phyloP scores from a whole-genome alignment of 2,888 invertebrate species.

The Caenorhabditis virilis region DNA sequence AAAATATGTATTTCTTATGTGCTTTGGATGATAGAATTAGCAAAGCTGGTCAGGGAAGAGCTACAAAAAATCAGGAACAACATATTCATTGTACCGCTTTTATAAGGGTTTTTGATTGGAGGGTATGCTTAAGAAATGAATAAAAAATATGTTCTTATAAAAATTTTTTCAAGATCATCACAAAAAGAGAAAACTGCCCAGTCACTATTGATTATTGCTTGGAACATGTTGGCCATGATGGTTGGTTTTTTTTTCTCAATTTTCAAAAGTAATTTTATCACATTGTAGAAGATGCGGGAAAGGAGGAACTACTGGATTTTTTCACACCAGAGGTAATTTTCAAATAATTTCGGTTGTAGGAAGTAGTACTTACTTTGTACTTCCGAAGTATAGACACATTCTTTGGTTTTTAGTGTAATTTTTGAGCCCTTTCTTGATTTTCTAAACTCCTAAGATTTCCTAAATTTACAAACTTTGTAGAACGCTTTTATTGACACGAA shows the following conservation, averaged over 20 bases:
- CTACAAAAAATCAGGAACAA: slow-evolving; percentile 13
- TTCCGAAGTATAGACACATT: too few relatives aligned
- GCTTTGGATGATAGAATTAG: slow-evolving; percentile 34
- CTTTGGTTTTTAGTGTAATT: too few relatives aligned
- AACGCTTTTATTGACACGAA: too few relatives aligned
- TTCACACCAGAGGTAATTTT: slow-evolving; percentile 1
- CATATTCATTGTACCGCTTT: slow-evolving; percentile 47
- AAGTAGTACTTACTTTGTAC: not conserved
- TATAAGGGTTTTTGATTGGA: slow-evolving; percentile 45
- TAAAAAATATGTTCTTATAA: not conserved
- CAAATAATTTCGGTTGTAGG: not conserved
- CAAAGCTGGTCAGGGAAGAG: slow-evolving; percentile 21
- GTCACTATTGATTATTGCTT: slow-evolving; percentile 42
- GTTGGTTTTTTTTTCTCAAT: not conserved
- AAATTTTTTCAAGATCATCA: slow-evolving; percentile 16
- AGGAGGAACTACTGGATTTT: not conserved
- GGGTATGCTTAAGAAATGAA: slow-evolving; percentile 15
- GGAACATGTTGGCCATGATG: slow-evolving; percentile 33
- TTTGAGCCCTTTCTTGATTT: too few relatives aligned
- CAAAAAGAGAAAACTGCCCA: slow-evolving; percentile 23
- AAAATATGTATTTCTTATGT: slow-evolving; percentile 53
- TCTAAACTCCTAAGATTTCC: too few relatives aligned
- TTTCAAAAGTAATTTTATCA: not conserved
- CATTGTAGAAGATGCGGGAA: not conserved
- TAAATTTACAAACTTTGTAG: too few relatives aligned